These are phyloP conservation scores for Hycleus phaleratus DNA, from an alignment of 1,140 invertebrate species.

Conservation along the genomic window DNA sequence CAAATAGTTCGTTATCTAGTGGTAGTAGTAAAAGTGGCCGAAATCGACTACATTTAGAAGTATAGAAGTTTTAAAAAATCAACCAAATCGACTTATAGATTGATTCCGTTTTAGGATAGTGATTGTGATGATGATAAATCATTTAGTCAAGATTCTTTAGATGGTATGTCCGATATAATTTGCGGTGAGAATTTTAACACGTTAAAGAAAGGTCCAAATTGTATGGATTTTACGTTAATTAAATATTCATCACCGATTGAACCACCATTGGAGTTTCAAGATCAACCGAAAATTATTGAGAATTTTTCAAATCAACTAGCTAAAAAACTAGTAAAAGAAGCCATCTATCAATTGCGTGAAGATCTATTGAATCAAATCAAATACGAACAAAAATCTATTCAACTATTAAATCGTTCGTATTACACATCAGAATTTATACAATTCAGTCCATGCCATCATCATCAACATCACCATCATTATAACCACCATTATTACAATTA, in stretches of 20 bases:
- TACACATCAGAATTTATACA: constrained; percentile 55
- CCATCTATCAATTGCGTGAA: constrained; percentile 25
- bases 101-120: constrained; percentile 48
- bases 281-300: constrained; percentile 38
- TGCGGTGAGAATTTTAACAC: constrained; percentile 74
- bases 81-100: neutral
- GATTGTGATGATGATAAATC: constrained; percentile 55
- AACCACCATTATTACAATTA: neutral
- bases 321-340: constrained; percentile 30
- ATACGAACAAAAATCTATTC: neutral
- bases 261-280: constrained; percentile 73
- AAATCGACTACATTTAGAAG: constrained; percentile 50
- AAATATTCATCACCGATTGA: constrained; percentile 56
- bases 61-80: constrained; percentile 26
- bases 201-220: constrained; percentile 65
- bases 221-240: constrained; percentile 40
- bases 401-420: constrained; percentile 38
- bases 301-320: constrained; percentile 32
- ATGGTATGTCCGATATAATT: constrained; percentile 59
- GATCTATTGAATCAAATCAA: constrained; percentile 17
- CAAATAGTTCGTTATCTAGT: constrained; percentile 56
- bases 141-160: constrained; percentile 56
- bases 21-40: constrained; percentile 45
- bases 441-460: constrained; percentile 51
- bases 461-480: constrained; percentile 11